A percentile compares a stretch with the other conserved stretches of the same genome.
phyloP scores from a whole-genome alignment of 2,888 invertebrate species.

The Steinernema hermaphroditum region DNA sequence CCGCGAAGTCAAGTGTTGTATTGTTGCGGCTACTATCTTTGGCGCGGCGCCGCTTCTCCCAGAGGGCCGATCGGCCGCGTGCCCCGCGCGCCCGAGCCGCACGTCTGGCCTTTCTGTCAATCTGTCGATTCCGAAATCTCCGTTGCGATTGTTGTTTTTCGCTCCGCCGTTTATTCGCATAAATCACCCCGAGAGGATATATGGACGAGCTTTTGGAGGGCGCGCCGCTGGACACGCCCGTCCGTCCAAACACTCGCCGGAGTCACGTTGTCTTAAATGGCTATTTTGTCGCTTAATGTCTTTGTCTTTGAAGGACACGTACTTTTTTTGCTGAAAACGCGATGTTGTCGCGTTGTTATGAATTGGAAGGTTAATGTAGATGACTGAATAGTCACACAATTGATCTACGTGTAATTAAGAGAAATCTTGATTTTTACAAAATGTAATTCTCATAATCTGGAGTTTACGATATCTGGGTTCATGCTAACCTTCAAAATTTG shows the following conservation, averaged over 20 bases:
- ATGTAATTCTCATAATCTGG: too few species aligned
- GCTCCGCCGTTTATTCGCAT: conserved; percentile 13
- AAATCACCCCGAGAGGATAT: conserved; percentile 18
- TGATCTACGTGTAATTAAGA: too few species aligned
- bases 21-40: conserved; percentile 18
- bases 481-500: too few species aligned
- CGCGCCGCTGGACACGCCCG: neutral
- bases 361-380: neutral
- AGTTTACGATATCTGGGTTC: too few species aligned
- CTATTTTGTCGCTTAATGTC: neutral
- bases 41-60: neutral
- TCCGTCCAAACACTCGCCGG: neutral
- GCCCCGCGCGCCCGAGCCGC: neutral
- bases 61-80: conserved; percentile 4
- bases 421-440: too few species aligned
- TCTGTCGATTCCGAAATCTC: conserved; percentile 19
- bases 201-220: conserved; percentile 16
- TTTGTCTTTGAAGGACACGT: neutral
- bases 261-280: neutral
- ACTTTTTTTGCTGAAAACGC: neutral
- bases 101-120: neutral
- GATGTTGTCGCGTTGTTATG: neutral
- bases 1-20: conserved; percentile 25
- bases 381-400: neutral
- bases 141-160: conserved; percentile 23